Evolutionary conservation across 2,797 vertebrate genomes (phyloP), one percentile per base, ranked within the genome.

Genomic region (Heterohyrax brucei): DNA sequence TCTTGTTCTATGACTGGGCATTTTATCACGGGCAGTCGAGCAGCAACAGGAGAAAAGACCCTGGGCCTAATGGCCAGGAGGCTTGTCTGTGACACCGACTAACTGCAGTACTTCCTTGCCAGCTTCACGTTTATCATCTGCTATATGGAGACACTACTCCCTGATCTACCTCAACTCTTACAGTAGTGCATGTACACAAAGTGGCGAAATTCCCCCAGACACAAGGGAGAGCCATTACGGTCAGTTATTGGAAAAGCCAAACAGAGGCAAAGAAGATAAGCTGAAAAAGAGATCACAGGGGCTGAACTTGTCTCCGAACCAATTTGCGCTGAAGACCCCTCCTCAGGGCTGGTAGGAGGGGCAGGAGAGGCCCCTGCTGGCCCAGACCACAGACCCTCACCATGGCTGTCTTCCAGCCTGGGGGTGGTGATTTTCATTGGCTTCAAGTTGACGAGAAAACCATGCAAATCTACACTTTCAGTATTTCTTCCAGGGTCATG

Each of bases 301-400:
- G 88, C 26, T 96, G 96, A 95, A 61, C 1, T 73, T 56, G 66
- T 59, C 61, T 90, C 30, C 5, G 66, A 77, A 56, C 7, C 73
- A 94, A 50, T 48, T 81, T 64, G 89, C 94, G 94, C 90, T 96
- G 93, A 86, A 79, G 82, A 46, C 53, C 59, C 81, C 95, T 73
- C 86, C 91, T 53, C 5, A 2, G 73, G 39, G 91, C 94, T 50
- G n/a, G 80, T 78, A 46, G 95, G 77, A 75, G 39, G 19, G 44
- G 10, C 9, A 53, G 44, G 91, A 94, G 93, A 62, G 33, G 46
- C 33, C 68, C 94, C 91, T 92, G 64, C 81, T 85, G 81, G 84
- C 87, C 96, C 76, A 62, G 44, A 73, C 76, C 81, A 79, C 72
- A 79, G n/a, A 19, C 14, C 28, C 24, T 66, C 62, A 61, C 24